phyloP scores from a whole-genome alignment of 2,797 vertebrate genomes.

The Gephyroberyx darwinii region DNA sequence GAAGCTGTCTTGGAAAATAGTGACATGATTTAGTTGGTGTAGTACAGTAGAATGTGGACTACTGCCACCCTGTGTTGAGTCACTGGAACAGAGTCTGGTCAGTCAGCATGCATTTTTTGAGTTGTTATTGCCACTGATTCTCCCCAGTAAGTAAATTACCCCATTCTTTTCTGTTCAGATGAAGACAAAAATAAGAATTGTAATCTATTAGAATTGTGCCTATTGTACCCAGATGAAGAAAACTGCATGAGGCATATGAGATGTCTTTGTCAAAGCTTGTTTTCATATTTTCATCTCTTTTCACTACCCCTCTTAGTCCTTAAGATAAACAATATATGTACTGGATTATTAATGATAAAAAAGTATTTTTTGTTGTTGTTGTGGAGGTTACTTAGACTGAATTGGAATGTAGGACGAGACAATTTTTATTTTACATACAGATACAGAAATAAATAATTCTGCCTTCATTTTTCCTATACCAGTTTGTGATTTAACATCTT shows the following conservation, averaged over 20 bases:
- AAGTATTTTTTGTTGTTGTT: not conserved
- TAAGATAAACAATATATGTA: not conserved
- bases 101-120: not conserved
- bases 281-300: not conserved
- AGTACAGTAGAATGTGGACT: conserved; percentile 1
- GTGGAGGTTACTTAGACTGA: not conserved
- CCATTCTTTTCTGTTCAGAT: no score
- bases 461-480: not conserved
- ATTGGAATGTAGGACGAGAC: not conserved
- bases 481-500: not conserved
- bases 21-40: not conserved
- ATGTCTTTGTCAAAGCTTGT: no score
- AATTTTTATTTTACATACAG: no score
- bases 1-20: not conserved
- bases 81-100: not conserved
- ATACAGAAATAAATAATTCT: not conserved
- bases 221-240: no score
- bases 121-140: not conserved
- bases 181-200: no score
- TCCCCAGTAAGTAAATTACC: no score
- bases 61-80: conserved; percentile 53
- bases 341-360: not conserved
- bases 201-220: no score
- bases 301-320: not conserved
- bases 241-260: no score